Conservation (phyloP, 2,888 invertebrate species). For the Athrips mouffetella region DNA sequence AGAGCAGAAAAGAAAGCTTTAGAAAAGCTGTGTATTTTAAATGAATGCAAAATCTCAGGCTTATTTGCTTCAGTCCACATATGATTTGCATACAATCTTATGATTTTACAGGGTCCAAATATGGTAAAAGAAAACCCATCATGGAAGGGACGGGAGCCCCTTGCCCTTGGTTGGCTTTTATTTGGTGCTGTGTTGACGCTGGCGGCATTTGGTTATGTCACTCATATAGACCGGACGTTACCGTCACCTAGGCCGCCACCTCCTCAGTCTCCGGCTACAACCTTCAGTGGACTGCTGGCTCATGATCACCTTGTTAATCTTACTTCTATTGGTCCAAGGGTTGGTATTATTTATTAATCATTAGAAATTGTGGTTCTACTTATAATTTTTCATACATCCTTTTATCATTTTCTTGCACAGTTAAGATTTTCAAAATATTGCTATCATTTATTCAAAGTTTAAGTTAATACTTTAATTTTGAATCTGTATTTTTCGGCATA, state of each 20-base stretch:
- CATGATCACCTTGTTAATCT: constrained; percentile 81
- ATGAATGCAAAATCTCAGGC: too few relatives aligned
- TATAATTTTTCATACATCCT: background rate
- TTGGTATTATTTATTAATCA: constrained; percentile 22
- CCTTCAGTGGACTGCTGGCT: constrained; percentile 79
- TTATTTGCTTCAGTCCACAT: too few relatives aligned
- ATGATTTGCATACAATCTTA: background rate
- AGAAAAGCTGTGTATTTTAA: too few relatives aligned
- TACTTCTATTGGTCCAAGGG: constrained; percentile 80
- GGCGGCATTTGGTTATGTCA: too few relatives aligned
- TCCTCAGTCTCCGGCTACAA: constrained; percentile 29
- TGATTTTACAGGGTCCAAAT: background rate
- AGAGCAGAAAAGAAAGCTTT: too few relatives aligned
- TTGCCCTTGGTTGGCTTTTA: background rate
- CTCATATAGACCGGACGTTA: constrained; percentile 78
- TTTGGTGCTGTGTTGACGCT: constrained; percentile 60
- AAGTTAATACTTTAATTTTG: too few relatives aligned
- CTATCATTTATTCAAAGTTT: too few relatives aligned
- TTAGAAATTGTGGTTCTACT: background rate
- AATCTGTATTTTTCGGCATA: too few relatives aligned
- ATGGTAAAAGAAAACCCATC: background rate
- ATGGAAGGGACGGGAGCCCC: background rate
- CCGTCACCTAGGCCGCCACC: constrained; percentile 69
- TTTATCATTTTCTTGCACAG: too few relatives aligned
- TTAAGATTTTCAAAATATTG: too few relatives aligned